Evolutionary conservation across 2,797 vertebrate genomes (phyloP).

Genomic region (Cuniculus paca): DNA sequence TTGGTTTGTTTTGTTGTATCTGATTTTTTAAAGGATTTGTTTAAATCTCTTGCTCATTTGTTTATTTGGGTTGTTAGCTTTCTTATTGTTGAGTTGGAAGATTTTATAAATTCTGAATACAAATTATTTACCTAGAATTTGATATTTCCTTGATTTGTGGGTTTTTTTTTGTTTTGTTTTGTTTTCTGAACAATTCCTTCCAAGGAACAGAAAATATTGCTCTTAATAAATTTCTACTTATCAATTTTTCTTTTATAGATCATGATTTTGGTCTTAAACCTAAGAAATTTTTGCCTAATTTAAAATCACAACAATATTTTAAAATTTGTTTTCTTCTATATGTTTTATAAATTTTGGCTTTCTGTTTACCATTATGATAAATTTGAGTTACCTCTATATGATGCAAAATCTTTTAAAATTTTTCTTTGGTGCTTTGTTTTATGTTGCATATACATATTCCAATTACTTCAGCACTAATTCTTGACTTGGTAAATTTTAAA

Average conservation of each 20-base stretch:
- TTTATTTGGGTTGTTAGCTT: not conserved
- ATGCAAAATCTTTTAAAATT: not conserved
- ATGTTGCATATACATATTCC: not conserved
- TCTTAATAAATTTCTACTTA: not conserved
- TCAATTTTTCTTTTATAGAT: not conserved
- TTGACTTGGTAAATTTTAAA: slow-evolving; percentile 15
- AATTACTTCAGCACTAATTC: not conserved
- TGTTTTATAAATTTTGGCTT: not conserved
- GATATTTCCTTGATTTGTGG: not conserved
- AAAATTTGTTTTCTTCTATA: no score
- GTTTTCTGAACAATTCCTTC: not conserved
- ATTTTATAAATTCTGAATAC: not conserved
- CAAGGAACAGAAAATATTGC: not conserved
- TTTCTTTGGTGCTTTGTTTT: not conserved
- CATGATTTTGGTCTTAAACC: not conserved
- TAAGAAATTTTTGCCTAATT: not conserved
- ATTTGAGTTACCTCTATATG: not conserved
- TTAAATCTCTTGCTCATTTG: not conserved
- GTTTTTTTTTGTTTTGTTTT: not conserved
- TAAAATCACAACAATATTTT: not conserved
- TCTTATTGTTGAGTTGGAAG: not conserved
- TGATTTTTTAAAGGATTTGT: not conserved
- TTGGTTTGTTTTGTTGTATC: not conserved
- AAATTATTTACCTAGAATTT: not conserved
- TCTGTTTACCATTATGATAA: not conserved